Evolutionary conservation across 2,888 invertebrate genomes (phyloP), one percentile per base, ranked within the genome.

Genomic region (Drosophila anceps): DNA sequence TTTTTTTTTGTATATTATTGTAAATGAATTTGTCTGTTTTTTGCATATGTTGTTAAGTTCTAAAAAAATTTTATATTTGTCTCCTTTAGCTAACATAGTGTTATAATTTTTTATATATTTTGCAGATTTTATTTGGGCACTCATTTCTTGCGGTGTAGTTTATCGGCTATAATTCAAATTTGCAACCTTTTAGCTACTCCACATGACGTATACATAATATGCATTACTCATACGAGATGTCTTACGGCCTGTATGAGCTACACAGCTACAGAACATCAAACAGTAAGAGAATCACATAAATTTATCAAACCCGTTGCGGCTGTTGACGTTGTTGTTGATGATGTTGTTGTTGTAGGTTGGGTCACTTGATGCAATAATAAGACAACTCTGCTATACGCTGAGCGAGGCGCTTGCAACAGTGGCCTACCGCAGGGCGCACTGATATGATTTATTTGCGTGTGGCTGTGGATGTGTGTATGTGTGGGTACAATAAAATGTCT

Each of bases 341-440:
- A 33, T 44, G 58, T 29, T 53, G 46, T 24, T 60, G 10, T 43
- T 39, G 54, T 29, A 18, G 31, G 27, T 48, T 48, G 65, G 84
- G 84, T 81, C 89, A 74, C 72, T 87, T 81, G 79, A 87, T 89
- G 87, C 76, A 79, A 76, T 88, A 86, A 88, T 84, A 79, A 84
- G 87, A 81, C 82, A 79, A 79, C 70, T 86, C 76, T 67, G 70
- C 73, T 71, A 37, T 67, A 73, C 64, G 68, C 59, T 65, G 77
- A 72, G 44, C 31, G 43, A 63, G 75, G 48, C 50, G 66, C 62
- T 70, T 72, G 71, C 70, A 76, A 76, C 62, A 60, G 51, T 50
- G 48, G 48, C 60, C 59, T 43, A 54, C 61, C 20, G 35, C 55
- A 46, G 61, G 54, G 41, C 69, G 65, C 63, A 64, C 59, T 66